Evolutionary conservation across 2,888 invertebrate genomes (phyloP).

Genomic region (Drosophila cracens): DNA sequence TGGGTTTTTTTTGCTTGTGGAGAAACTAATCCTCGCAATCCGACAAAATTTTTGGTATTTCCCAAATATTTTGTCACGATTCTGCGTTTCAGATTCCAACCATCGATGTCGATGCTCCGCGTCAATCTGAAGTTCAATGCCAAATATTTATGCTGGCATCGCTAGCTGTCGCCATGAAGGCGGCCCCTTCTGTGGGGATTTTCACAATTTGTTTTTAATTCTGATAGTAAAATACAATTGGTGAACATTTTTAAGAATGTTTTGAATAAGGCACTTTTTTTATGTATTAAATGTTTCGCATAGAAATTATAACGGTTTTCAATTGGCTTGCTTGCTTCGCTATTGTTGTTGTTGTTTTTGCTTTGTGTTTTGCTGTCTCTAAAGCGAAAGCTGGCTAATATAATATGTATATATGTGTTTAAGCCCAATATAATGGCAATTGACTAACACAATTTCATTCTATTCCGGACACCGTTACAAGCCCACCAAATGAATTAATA

Average conservation of each 20-base stretch:
- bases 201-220: constrained; percentile 18
- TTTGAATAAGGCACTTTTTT: constrained; percentile 20
- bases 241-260: constrained; percentile 40
- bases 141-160: constrained; percentile 12
- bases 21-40: constrained; percentile 6
- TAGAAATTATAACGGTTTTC: constrained; percentile 54
- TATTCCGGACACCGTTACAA: constrained; percentile 22
- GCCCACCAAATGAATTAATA: neutral
- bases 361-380: constrained; percentile 6
- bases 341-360: constrained; percentile 5
- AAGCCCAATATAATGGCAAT: constrained; percentile 27
- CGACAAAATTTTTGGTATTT: constrained; percentile 22
- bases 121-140: constrained; percentile 55
- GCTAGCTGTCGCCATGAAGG: constrained; percentile 9
- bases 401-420: constrained; percentile 15
- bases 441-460: constrained; percentile 47
- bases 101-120: constrained; percentile 3
- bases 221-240: constrained; percentile 45
- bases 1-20: neutral
- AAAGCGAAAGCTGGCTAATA: constrained; percentile 50
- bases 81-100: constrained; percentile 44
- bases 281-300: constrained; percentile 29
- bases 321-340: constrained; percentile 27
- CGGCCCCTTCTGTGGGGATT: constrained; percentile 11
- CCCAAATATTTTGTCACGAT: constrained; percentile 72